Evolutionary conservation across 1,140 invertebrate species (phyloP), one percentile per base, ranked within the genome.

Genomic region (Aporrectodea caliginosa): DNA sequence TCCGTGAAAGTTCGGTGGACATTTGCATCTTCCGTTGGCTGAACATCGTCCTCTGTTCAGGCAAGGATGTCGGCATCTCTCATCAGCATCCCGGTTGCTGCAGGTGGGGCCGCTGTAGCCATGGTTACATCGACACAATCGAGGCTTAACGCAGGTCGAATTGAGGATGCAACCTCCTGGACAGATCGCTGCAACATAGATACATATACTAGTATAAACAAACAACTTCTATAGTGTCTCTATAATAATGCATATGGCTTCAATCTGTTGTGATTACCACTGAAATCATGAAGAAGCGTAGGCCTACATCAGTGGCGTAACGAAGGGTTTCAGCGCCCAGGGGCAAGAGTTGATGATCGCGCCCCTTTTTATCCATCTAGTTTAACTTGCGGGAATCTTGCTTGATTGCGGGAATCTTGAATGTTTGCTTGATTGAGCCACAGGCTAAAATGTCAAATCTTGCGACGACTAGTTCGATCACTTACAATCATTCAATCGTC

Each of bases 151-250:
- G 81, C 87, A 88, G 29, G 73, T 78, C 14, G 84, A 83, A 29
- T 83, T 84, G n/a, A 43, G 35, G 12, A 84, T 85, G 82, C 87
- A 88, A 1, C 83, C 83, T 43, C 81, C 83, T 6, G 77, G 77
- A 75, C 87, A 88, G 35, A 86, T 84, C 16, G 86, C 87, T 88
- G 84, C n/a, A n/a, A n/a, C n/a, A n/a, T n/a, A n/a, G n/a, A n/a
- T n/a, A n/a, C n/a, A n/a, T n/a, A n/a, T n/a, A n/a, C n/a, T n/a
- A n/a, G n/a, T n/a, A n/a, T n/a, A n/a, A n/a, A n/a, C n/a, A n/a
- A n/a, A n/a, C n/a, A n/a, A n/a, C n/a, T n/a, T n/a, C n/a, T n/a
- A n/a, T n/a, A n/a, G n/a, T n/a, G n/a, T n/a, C n/a, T n/a, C n/a
- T n/a, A n/a, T n/a, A n/a, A n/a, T n/a, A n/a, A n/a, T n/a, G n/a